Conservation (phyloP, 2,888 invertebrate species). For the Brenthis ino region DNA sequence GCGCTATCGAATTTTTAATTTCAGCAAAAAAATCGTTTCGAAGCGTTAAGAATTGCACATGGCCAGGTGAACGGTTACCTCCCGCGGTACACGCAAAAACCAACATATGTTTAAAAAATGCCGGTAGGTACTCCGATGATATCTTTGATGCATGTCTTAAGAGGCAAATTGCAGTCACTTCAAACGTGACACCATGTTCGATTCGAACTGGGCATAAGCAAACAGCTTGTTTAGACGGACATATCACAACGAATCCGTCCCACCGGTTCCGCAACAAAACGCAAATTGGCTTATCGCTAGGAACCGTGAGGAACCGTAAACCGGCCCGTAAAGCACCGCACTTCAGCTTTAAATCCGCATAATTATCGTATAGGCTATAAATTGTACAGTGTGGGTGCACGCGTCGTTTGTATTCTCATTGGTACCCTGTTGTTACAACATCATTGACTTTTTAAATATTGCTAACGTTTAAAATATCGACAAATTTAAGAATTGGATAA, state of each 20-base stretch:
- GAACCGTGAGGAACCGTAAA: conserved; percentile 66
- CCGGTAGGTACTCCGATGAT: conserved; percentile 70
- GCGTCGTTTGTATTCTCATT: conserved; percentile 53
- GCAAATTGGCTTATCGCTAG: conserved; percentile 58
- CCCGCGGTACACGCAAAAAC: conserved; percentile 65
- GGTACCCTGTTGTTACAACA: conserved; percentile 50
- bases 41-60: conserved; percentile 63
- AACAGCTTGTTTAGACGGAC: conserved; percentile 60
- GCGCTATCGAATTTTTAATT: conserved; percentile 73
- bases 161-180: conserved; percentile 79
- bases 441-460: conserved; percentile 47
- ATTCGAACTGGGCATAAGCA: conserved; percentile 50
- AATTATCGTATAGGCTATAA: conserved; percentile 77
- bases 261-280: conserved; percentile 59
- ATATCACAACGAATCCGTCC: conserved; percentile 51
- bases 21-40: conserved; percentile 57
- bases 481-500: neutral
- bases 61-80: conserved; percentile 75
- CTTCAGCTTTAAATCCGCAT: conserved; percentile 73
- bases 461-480: conserved; percentile 1
- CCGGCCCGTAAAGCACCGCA: conserved; percentile 67
- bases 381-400: conserved; percentile 60
- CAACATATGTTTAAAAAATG: conserved; percentile 71
- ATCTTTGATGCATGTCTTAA: conserved; percentile 74
- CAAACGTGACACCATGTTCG: conserved; percentile 55